A percentile compares a stretch with the other conserved stretches of the same genome.
These are phyloP conservation scores for Pollenia angustigena DNA, from an alignment of 2,888 invertebrate species.

Conservation along the genomic window DNA sequence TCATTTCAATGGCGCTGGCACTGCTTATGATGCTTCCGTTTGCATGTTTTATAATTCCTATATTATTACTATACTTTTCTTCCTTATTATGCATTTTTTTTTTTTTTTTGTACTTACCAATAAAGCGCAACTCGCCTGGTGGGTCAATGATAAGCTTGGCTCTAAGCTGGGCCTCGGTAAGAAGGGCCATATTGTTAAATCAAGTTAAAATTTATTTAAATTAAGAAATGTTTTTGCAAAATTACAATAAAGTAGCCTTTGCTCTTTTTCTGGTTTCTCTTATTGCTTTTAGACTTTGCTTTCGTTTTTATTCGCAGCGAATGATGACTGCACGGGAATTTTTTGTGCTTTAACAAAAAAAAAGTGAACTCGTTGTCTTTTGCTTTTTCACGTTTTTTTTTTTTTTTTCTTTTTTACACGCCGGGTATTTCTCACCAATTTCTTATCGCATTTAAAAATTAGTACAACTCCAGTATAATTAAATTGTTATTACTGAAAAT, in stretches of 20 bases:
- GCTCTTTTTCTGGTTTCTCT: constrained; percentile 33
- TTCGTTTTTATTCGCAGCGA: constrained; percentile 78
- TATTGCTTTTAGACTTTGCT: constrained; percentile 74
- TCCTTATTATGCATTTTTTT: constrained; percentile 24
- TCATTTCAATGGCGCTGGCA: constrained; percentile 10
- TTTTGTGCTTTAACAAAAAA: constrained; percentile 61
- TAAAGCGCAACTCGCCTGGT: constrained; percentile 94
- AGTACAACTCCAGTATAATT: constrained; percentile 24
- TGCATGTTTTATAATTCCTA: not conserved
- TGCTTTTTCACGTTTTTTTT: constrained; percentile 5
- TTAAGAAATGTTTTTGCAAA: constrained; percentile 67
- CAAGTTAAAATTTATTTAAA: constrained; percentile 69
- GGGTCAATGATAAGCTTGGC: constrained; percentile 93
- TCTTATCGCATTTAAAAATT: constrained; percentile 12
- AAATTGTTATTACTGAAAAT: constrained; percentile 39
- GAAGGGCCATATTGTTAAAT: constrained; percentile 72
- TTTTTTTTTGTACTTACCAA: constrained; percentile 87
- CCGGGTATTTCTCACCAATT: constrained; percentile 52
- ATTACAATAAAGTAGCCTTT: constrained; percentile 65
- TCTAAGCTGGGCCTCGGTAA: constrained; percentile 87
- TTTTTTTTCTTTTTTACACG: constrained; percentile 42
- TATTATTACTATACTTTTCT: constrained; percentile 1
- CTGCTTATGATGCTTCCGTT: not conserved
- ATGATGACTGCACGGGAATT: constrained; percentile 72
- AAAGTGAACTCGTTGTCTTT: constrained; percentile 56